Evolutionary conservation across 2,797 vertebrate species (phyloP), one percentile per base, ranked within the genome.

Genomic region (Gouania willdenowi): DNA sequence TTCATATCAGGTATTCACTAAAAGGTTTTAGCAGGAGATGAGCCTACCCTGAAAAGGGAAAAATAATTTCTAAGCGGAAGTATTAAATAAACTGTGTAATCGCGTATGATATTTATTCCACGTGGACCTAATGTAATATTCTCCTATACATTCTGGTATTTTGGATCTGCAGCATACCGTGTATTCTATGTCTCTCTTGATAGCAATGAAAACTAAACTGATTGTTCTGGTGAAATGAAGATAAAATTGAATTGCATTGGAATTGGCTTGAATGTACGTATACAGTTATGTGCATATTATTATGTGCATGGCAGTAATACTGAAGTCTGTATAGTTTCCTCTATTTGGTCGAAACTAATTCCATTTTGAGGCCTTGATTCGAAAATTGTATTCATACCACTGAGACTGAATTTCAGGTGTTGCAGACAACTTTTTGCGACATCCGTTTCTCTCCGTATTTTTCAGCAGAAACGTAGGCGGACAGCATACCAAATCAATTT

Each of bases 321-420:
- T 64, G 65, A 48, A 34, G 40, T 57, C 53, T 26, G 31, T 77
- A 44, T 32, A 43, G 12, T 58, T 64, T 68, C 41, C 50, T 43
- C 64, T 22, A 40, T 66, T 66, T 60, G 27, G 35, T 30, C 31
- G 42, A 43, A 37, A 47, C 60, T 58, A 62, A 58, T 80, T 79
- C 75, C 63, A 78, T 78, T 81, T 79, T 12, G 6, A 32, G 56
- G 48, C 41, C 33, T 13, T 5, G 49, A 41, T 70, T 69, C 7
- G 24, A 66, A 79, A 84, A 81, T 82, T 36, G 61, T 49, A 70
- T 83, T 80, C 64, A 75, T 87, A 82, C 84, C 78, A 79, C 53
- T 5, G 26, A 71, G 84, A 87, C 80, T 87, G 64, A 76, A 85
- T 89, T 72, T 79, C 39, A 28, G 58, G 58, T 68, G 38, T 67